Conservation (phyloP, 92 coral and sea anemone genomes). For the Pocillopora meandrina region DNA sequence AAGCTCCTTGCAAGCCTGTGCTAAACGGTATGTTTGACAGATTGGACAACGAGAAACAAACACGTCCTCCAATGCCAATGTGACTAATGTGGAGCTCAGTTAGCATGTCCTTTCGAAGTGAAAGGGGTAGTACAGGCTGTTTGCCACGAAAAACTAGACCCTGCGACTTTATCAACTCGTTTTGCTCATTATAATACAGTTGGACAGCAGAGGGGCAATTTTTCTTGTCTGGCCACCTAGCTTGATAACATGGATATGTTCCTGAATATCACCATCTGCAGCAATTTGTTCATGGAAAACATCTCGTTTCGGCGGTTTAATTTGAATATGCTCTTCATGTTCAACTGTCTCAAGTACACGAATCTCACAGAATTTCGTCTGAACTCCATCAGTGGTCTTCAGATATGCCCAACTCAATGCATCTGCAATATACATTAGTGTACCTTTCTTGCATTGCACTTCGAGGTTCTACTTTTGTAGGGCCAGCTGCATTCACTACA, state of each 20-base stretch:
- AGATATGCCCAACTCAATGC: conserved; percentile 43
- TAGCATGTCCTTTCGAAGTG: conserved; percentile 43
- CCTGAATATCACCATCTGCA: conserved; percentile 44
- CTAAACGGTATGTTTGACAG: conserved; percentile 52
- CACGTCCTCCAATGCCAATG: conserved; percentile 36
- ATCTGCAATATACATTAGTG: conserved; percentile 52
- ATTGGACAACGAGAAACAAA: not conserved
- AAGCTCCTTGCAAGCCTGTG: conserved; percentile 55
- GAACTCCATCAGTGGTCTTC: conserved; percentile 39
- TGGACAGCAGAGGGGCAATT: conserved; percentile 37
- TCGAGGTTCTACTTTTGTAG: conserved; percentile 33
- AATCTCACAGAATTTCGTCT: conserved; percentile 42
- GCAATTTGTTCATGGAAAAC: conserved; percentile 28
- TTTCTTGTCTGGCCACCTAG: conserved; percentile 42
- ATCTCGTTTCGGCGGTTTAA: conserved; percentile 44
- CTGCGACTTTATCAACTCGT: conserved; percentile 20
- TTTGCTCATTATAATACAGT: conserved; percentile 24
- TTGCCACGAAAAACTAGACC: conserved; percentile 36
- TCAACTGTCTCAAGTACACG: conserved; percentile 39
- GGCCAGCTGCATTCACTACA: conserved; percentile 38
- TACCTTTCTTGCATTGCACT: conserved; percentile 39
- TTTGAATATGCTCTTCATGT: conserved; percentile 39
- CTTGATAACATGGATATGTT: conserved; percentile 40
- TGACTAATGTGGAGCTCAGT: conserved; percentile 45
- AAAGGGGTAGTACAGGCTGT: conserved; percentile 30